Percentiles rank a stretch among this genome's conserved stretches.
Evolutionary conservation across 2,797 vertebrate genomes (phyloP).

Genomic region (Diceros bicornis): DNA sequence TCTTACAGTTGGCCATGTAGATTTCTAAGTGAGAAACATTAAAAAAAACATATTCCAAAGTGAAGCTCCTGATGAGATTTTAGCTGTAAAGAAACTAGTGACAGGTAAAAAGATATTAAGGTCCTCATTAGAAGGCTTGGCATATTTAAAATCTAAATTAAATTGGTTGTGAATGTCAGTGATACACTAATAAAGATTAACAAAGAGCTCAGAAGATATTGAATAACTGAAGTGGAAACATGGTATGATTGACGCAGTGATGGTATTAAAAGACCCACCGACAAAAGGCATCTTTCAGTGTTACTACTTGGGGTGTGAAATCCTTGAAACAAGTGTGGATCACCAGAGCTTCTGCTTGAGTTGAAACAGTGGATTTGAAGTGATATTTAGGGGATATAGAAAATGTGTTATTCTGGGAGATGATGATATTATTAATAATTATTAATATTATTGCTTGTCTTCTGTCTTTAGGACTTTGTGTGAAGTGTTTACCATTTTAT

Average conservation of each 20-base stretch:
- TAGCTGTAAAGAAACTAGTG: constrained; percentile 29
- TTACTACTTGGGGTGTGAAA: constrained; percentile 44
- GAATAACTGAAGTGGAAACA: constrained; percentile 79
- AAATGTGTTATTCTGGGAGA: not conserved
- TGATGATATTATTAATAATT: not conserved
- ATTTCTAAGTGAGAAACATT: constrained; percentile 17
- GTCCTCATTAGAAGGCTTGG: not conserved
- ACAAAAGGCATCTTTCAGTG: constrained; percentile 70
- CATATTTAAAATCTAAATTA: constrained; percentile 68
- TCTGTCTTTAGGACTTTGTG: not conserved
- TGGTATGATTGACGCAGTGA: constrained; percentile 77
- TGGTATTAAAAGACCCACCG: constrained; percentile 71
- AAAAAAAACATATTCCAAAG: not conserved
- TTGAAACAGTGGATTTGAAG: constrained; percentile 42
- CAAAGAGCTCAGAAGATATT: constrained; percentile 72
- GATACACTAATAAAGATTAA: constrained; percentile 84
- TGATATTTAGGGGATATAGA: not conserved
- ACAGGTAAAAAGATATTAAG: constrained; percentile 3
- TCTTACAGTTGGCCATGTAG: not conserved
- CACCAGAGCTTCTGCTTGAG: constrained; percentile 29
- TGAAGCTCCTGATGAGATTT: constrained; percentile 4
- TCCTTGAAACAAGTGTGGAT: constrained; percentile 48
- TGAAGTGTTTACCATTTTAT: not conserved
- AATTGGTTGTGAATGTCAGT: constrained; percentile 81
- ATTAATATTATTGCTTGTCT: not conserved